A percentile compares a stretch with the other conserved stretches of the same genome.
Evolutionary conservation across 2,113 vertebrate genomes (phyloP).

Genomic region (Salvator merianae): DNA sequence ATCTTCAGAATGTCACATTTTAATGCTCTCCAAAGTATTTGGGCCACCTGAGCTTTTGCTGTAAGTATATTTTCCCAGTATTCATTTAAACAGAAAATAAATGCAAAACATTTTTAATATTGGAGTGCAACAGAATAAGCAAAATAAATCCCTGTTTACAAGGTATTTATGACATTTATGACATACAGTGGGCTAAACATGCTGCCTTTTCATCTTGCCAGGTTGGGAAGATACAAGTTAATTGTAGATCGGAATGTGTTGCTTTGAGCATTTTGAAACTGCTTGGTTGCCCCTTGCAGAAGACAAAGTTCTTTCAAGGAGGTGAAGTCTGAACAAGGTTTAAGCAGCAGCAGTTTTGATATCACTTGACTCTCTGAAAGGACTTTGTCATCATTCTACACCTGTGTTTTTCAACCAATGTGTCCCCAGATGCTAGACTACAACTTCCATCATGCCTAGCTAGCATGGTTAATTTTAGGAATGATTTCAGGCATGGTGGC

Average conservation of each 20-base stretch:
- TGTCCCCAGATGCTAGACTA: no score
- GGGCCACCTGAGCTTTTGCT: not conserved
- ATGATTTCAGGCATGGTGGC: no score
- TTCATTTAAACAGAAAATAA: not conserved
- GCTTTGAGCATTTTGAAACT: no score
- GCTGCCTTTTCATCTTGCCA: no score
- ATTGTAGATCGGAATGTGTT: no score
- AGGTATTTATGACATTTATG: not conserved
- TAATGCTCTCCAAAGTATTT: not conserved
- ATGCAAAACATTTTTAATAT: not conserved
- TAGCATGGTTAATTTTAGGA: no score
- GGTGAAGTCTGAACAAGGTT: no score
- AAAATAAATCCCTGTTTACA: not conserved
- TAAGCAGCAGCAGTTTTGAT: not conserved
- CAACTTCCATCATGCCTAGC: no score
- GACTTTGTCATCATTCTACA: not conserved
- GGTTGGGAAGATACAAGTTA: no score
- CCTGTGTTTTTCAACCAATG: not conserved
- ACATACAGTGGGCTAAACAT: no score
- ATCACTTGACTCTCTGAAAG: not conserved
- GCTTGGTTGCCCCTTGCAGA: no score
- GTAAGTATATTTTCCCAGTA: not conserved
- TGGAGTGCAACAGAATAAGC: not conserved
- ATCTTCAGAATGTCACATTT: not conserved
- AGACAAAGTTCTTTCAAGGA: no score